These are phyloP conservation scores for Cerceris ruficornis DNA, from an alignment of 2,888 invertebrate species.

Conservation along the genomic window DNA sequence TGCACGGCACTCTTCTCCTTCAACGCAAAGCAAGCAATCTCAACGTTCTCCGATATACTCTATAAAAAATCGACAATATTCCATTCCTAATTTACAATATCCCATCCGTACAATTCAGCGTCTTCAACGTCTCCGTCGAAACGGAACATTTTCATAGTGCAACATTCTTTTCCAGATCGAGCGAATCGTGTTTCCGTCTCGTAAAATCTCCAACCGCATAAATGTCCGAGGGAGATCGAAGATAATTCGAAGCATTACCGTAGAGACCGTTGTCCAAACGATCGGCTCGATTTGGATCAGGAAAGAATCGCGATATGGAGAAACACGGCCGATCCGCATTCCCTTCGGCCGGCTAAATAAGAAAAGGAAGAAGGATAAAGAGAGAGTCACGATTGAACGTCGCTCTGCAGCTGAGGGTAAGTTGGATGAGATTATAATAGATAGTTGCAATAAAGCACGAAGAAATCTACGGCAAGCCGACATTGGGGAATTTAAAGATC, in stretches of 20 bases:
- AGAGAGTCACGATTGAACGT: conserved; percentile 3
- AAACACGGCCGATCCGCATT: conserved; percentile 30
- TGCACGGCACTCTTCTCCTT: no score
- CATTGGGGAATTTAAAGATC: no score
- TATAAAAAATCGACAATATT: no score
- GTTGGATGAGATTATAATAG: background rate
- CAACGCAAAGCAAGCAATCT: no score
- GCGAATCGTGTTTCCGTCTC: background rate
- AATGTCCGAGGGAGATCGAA: conserved; percentile 13
- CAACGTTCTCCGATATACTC: no score
- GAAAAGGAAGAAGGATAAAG: conserved; percentile 7
- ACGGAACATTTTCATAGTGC: background rate
- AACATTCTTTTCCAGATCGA: conserved; percentile 23
- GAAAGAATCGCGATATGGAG: conserved; percentile 24
- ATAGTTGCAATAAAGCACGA: background rate
- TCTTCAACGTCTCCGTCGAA: no score
- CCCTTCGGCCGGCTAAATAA: background rate
- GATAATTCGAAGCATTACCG: conserved; percentile 4
- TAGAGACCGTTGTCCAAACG: conserved; percentile 1
- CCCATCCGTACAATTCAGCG: no score
- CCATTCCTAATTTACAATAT: no score
- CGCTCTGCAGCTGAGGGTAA: conserved; percentile 9
- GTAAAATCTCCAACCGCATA: conserved; percentile 11
- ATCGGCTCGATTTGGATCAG: background rate
- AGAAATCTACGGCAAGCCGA: no score